Evolutionary conservation across 2,888 invertebrate genomes (phyloP).

Genomic region (Brenthis hecate): DNA sequence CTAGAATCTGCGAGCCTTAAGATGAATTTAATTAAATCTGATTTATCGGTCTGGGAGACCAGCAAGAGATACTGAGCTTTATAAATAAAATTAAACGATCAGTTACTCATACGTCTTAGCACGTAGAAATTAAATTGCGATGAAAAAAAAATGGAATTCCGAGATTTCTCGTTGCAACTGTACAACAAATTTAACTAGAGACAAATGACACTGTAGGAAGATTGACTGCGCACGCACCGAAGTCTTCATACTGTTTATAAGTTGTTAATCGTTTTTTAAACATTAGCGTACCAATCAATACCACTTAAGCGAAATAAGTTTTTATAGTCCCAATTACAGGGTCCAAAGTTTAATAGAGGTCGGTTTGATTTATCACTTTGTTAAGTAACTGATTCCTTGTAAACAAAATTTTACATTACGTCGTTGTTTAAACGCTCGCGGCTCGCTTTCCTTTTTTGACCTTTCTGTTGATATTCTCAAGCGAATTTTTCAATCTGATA

Average conservation of each 20-base stretch:
- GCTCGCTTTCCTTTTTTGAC: conserved; percentile 69
- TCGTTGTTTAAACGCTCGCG: conserved; percentile 36
- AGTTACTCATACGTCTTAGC: conserved; percentile 65
- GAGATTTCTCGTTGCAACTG: conserved; percentile 44
- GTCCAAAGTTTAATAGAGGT: conserved; percentile 39
- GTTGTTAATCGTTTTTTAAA: conserved; percentile 19
- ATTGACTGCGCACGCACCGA: conserved; percentile 55
- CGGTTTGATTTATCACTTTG: conserved; percentile 38
- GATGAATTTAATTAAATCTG: conserved; percentile 39
- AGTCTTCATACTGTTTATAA: conserved; percentile 30
- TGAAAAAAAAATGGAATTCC: conserved; percentile 40
- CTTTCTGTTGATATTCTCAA: conserved; percentile 59
- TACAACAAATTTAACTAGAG: conserved; percentile 44
- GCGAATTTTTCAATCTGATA: conserved; percentile 38
- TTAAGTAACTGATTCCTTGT: conserved; percentile 34
- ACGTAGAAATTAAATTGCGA: conserved; percentile 67
- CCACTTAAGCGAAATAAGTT: conserved; percentile 35
- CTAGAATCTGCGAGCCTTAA: conserved; percentile 22
- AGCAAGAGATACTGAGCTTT: conserved; percentile 22
- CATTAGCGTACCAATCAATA: background rate
- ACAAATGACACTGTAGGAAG: conserved; percentile 61
- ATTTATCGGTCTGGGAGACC: conserved; percentile 38
- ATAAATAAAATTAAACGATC: conserved; percentile 56
- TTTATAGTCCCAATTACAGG: conserved; percentile 40
- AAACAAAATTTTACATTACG: conserved; percentile 46